Conservation (phyloP, 2,888 invertebrate species). For the Hermaeophaga mercurialis region DNA sequence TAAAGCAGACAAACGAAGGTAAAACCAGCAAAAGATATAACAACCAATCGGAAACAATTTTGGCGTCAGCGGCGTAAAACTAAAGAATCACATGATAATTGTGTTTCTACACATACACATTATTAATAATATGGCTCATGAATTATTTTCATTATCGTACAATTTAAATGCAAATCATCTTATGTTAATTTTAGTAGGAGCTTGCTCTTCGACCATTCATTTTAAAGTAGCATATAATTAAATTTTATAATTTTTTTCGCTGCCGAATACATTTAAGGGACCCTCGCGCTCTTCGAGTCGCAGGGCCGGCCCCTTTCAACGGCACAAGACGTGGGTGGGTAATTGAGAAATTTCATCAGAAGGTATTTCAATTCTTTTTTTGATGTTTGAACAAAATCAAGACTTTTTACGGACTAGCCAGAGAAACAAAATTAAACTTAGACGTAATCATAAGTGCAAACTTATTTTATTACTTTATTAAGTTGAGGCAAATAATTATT, state of each 20-base stretch:
- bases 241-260: slow-evolving; percentile 61
- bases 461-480: no score
- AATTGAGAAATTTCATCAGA: no score
- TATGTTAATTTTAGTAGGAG: slow-evolving; percentile 56
- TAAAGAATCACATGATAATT: slow-evolving; percentile 53
- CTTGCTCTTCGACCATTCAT: slow-evolving; percentile 64
- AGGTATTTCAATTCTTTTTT: no score
- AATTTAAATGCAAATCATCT: slow-evolving; percentile 61
- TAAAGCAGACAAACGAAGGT: slow-evolving; percentile 1
- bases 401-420: no score
- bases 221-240: slow-evolving; percentile 73
- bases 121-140: slow-evolving; percentile 56
- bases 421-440: no score
- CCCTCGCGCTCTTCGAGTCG: slow-evolving; percentile 18
- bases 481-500: no score
- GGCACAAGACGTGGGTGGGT: no score
- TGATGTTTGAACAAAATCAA: no score
- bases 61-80: slow-evolving; percentile 39
- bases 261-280: slow-evolving; percentile 54
- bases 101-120: slow-evolving; percentile 51
- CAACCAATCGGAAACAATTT: slow-evolving; percentile 35
- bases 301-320: slow-evolving; percentile 1
- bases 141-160: slow-evolving; percentile 59
- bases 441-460: no score
- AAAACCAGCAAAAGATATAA: slow-evolving; percentile 11